A percentile compares a stretch with the other conserved stretches of the same genome.
These are phyloP conservation scores for Riptortus pedestris DNA, from an alignment of 1,140 invertebrate species.

Conservation along the genomic window DNA sequence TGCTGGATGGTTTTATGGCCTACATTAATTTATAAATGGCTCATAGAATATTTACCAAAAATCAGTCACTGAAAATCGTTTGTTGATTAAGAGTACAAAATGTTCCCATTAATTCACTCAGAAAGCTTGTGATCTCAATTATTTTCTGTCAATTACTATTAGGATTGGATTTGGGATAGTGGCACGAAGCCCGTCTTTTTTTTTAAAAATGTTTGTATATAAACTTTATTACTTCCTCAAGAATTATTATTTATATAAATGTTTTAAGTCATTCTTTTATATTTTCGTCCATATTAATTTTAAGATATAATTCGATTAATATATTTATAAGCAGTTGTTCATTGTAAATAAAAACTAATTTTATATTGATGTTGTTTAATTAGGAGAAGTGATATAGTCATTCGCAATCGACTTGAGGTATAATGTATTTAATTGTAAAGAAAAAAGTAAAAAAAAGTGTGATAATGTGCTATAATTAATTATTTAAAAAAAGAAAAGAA, in stretches of 20 bases:
- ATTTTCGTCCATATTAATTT: background rate
- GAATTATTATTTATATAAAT: too few species aligned
- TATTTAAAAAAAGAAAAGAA: conserved; percentile 1
- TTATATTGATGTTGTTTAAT: background rate
- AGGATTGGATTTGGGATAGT: background rate
- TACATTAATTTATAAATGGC: background rate
- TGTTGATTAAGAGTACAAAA: background rate
- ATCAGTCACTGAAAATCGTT: background rate
- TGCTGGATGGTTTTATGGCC: background rate
- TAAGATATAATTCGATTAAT: background rate
- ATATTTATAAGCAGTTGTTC: conserved; percentile 1
- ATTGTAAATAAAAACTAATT: conserved; percentile 6
- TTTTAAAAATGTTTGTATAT: background rate
- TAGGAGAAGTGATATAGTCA: background rate
- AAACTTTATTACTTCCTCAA: background rate
- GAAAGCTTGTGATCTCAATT: background rate
- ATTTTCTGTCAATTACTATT: background rate
- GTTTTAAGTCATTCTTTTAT: background rate
- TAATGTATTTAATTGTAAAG: background rate
- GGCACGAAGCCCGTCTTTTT: background rate
- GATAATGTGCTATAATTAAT: background rate
- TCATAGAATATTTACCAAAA: background rate
- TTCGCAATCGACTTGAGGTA: too few species aligned
- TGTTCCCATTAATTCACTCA: background rate
- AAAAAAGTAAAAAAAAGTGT: background rate